Evolutionary conservation across 2,888 invertebrate species (phyloP).

Genomic region (Dolichopus griseipennis): DNA sequence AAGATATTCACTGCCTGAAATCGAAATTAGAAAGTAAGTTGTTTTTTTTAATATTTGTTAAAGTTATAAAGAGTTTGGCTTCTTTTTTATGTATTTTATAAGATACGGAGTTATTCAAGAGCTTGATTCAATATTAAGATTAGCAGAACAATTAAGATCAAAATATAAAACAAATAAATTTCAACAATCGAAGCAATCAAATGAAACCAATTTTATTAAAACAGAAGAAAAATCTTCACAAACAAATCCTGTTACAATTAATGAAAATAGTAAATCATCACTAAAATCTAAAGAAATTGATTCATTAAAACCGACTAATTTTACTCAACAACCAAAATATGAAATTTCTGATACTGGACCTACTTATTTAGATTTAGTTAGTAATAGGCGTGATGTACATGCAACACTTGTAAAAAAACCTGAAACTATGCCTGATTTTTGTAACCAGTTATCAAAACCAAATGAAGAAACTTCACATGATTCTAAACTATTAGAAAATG

Average conservation of each 20-base stretch:
- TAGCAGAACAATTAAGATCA: background rate
- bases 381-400: background rate
- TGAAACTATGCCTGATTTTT: background rate
- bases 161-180: background rate
- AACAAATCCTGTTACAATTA: background rate
- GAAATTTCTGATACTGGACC: background rate
- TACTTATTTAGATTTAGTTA: background rate
- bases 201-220: background rate
- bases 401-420: background rate
- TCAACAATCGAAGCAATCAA: background rate
- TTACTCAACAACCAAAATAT: background rate
- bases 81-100: background rate
- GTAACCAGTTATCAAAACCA: background rate
- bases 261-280: background rate
- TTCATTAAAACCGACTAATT: background rate
- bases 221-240: background rate
- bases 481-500: background rate
- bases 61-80: background rate
- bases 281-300: no score
- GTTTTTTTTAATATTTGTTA: background rate
- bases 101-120: background rate
- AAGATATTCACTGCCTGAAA: constrained; percentile 8
- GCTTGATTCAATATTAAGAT: background rate
- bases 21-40: constrained; percentile 4
- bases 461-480: background rate